phyloP scores from a whole-genome alignment of 35 echinoderm and acorn worm species.

The Chiridota heheva region DNA sequence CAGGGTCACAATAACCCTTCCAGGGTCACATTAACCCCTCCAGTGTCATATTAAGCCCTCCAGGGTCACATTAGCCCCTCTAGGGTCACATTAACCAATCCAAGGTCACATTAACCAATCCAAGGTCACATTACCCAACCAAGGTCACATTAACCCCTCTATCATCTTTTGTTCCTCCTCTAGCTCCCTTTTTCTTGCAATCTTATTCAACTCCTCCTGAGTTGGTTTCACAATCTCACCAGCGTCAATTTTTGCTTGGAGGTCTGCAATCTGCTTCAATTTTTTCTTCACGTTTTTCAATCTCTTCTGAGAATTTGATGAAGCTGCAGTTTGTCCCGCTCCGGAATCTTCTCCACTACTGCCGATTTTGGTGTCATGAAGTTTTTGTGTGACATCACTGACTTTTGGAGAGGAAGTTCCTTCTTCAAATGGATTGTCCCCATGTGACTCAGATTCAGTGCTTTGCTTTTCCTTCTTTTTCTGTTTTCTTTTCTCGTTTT shows the following conservation, averaged over 20 bases:
- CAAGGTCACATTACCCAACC: no score
- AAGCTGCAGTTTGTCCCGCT: neutral
- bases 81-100: no score
- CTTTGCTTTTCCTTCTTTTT: conserved; percentile 81
- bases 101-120: no score
- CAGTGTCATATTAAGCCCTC: no score
- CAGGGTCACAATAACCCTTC: no score
- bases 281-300: conserved; percentile 93
- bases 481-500: conserved; percentile 94
- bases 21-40: no score
- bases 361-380: neutral
- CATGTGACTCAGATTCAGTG: no score
- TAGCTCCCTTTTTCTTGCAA: conserved; percentile 43
- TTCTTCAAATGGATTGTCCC: no score
- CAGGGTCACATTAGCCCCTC: no score
- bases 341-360: neutral
- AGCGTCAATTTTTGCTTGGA: conserved; percentile 80
- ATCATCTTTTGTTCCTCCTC: conserved; percentile 64
- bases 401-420: no score
- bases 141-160: no score
- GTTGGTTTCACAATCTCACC: conserved; percentile 60
- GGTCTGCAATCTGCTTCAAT: conserved; percentile 85
- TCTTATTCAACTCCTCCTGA: conserved; percentile 86
- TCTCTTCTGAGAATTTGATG: conserved; percentile 64
- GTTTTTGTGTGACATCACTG: neutral